These are phyloP conservation scores for Galaxias olidus DNA, from an alignment of 2,797 vertebrate genomes.

Conservation along the genomic window DNA sequence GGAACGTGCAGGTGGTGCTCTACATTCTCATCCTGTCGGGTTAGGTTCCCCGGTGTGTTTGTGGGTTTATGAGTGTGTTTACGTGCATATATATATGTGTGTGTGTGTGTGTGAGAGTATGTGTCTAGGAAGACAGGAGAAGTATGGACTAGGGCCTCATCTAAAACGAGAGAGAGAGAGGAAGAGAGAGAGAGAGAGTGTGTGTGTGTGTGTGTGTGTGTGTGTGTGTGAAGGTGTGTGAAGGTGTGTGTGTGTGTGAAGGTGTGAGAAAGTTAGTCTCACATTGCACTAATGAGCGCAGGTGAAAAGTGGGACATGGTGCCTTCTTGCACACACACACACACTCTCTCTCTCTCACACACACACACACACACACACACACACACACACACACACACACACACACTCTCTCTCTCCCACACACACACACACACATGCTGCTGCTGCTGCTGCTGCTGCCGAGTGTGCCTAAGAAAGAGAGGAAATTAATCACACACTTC, in stretches of 20 bases:
- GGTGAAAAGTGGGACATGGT: slow-evolving; percentile 64
- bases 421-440: slow-evolving; percentile 28
- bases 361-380: slow-evolving; percentile 1
- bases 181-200: too few species aligned
- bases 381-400: slow-evolving; percentile 31
- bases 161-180: too few species aligned
- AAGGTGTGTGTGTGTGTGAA: too few species aligned
- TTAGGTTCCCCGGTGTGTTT: too few species aligned
- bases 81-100: too few species aligned
- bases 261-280: slow-evolving; percentile 24
- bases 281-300: slow-evolving; percentile 66
- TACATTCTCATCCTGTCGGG: too few species aligned
- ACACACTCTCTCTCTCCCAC: slow-evolving; percentile 24
- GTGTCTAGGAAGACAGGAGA: too few species aligned
- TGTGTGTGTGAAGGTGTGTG: too few species aligned
- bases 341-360: not conserved
- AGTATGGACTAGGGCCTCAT: too few species aligned
- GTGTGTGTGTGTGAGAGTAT: slow-evolving; percentile 1
- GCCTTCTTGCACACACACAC: slow-evolving; percentile 4
- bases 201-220: too few species aligned
- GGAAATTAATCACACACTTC: slow-evolving; percentile 73
- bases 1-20: too few species aligned
- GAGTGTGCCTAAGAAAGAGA: slow-evolving; percentile 57
- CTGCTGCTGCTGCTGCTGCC: slow-evolving; percentile 55
- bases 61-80: too few species aligned